A percentile compares a stretch with the other conserved stretches of the same genome.
phyloP scores from a whole-genome alignment of 2,888 invertebrate species.

The Sipha maydis region DNA sequence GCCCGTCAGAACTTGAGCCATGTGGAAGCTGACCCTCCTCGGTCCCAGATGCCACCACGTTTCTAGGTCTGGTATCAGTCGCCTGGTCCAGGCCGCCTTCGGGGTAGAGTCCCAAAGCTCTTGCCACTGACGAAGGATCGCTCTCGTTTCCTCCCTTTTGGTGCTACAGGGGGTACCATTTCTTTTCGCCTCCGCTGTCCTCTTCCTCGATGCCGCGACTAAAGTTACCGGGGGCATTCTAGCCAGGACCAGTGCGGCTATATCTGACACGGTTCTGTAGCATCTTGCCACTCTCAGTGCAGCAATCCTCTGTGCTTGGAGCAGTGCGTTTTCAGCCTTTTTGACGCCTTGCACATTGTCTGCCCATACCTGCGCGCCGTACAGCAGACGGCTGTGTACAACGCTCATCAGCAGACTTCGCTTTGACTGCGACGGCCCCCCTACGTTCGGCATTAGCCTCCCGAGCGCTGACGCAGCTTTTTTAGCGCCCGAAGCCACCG shows the following conservation, averaged over 20 bases:
- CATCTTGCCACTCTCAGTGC: neutral
- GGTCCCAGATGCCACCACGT: neutral
- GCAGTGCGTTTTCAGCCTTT: neutral
- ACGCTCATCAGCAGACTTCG: neutral
- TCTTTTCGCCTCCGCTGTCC: neutral
- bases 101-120: no score
- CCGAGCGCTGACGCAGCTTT: neutral
- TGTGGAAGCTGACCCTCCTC: neutral
- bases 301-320: conserved; percentile 1
- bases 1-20: no score
- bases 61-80: no score
- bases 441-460: neutral
- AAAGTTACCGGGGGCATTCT: neutral
- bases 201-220: neutral
- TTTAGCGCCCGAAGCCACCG: neutral
- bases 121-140: no score
- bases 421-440: neutral
- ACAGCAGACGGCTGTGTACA: neutral
- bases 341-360: neutral
- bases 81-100: no score
- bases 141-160: neutral
- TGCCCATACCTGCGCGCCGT: neutral
- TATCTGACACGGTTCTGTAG: neutral
- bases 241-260: neutral
- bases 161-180: neutral